A percentile compares a stretch with the other conserved stretches of the same genome.
Evolutionary conservation across 2,888 invertebrate species (phyloP).

Genomic region (Tetramorium bicarinatum): DNA sequence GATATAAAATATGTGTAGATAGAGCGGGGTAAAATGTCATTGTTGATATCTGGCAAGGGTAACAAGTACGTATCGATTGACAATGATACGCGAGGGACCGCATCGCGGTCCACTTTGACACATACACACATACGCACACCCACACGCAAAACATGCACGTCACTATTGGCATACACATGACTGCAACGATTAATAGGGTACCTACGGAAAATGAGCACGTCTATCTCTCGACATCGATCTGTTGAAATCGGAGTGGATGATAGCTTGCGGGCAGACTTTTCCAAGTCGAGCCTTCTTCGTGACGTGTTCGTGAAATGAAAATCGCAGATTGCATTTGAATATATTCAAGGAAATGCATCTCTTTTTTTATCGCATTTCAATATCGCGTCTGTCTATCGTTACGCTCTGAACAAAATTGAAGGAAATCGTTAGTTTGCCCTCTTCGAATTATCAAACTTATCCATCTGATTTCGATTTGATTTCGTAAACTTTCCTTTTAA

Average conservation of each 20-base stretch:
- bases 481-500: not conserved
- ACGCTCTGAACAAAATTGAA: conserved; percentile 4
- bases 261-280: conserved; percentile 67
- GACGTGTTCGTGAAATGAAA: conserved; percentile 73
- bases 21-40: conserved; percentile 70
- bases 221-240: conserved; percentile 64
- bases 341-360: not conserved
- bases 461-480: not conserved
- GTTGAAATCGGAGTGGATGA: conserved; percentile 70
- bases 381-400: not conserved
- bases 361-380: not conserved
- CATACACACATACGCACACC: conserved; percentile 24
- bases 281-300: conserved; percentile 72
- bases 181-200: conserved; percentile 69
- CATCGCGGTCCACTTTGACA: conserved; percentile 63
- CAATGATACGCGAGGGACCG: conserved; percentile 70
- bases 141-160: conserved; percentile 9
- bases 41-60: conserved; percentile 68
- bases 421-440: not conserved
- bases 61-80: conserved; percentile 69
- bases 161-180: not conserved
- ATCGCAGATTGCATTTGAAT: conserved; percentile 54
- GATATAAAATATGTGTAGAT: conserved; percentile 66
- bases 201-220: conserved; percentile 71
- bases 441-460: conserved; percentile 18